Percentiles rank a stretch among this genome's conserved stretches.
Conservation (phyloP, 2,888 invertebrate species). For the Bombylius major region DNA sequence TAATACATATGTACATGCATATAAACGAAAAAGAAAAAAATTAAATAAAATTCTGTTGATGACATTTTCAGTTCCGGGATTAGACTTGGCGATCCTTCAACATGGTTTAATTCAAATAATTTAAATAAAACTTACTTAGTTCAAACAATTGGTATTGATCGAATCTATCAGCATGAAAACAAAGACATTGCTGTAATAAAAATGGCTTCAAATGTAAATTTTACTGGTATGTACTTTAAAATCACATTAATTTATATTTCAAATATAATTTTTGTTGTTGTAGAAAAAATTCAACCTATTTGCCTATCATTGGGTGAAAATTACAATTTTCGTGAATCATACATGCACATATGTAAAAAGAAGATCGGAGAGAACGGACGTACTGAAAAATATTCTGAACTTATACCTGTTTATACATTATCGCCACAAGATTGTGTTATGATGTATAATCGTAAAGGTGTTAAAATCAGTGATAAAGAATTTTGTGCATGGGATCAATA, state of each 20-base stretch:
- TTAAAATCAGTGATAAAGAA: slow-evolving; percentile 8
- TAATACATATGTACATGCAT: no score
- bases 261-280: neutral
- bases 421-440: slow-evolving; percentile 16
- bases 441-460: slow-evolving; percentile 13
- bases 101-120: slow-evolving; percentile 8
- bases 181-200: slow-evolving; percentile 17
- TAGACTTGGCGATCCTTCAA: slow-evolving; percentile 14
- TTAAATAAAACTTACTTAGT: neutral
- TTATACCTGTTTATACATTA: slow-evolving; percentile 10
- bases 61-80: slow-evolving; percentile 10
- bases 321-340: slow-evolving; percentile 15
- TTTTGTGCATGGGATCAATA: slow-evolving; percentile 18
- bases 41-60: neutral
- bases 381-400: neutral
- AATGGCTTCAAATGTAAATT: slow-evolving; percentile 9
- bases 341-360: slow-evolving; percentile 15
- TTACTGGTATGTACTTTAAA: slow-evolving; percentile 8
- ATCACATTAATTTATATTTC: no score
- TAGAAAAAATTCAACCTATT: slow-evolving; percentile 15
- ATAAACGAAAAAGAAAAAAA: neutral
- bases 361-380: neutral
- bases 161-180: slow-evolving; percentile 14
- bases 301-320: slow-evolving; percentile 14
- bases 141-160: slow-evolving; percentile 10